Conservation (phyloP, 2,113 vertebrate species). For the Passer domesticus region DNA sequence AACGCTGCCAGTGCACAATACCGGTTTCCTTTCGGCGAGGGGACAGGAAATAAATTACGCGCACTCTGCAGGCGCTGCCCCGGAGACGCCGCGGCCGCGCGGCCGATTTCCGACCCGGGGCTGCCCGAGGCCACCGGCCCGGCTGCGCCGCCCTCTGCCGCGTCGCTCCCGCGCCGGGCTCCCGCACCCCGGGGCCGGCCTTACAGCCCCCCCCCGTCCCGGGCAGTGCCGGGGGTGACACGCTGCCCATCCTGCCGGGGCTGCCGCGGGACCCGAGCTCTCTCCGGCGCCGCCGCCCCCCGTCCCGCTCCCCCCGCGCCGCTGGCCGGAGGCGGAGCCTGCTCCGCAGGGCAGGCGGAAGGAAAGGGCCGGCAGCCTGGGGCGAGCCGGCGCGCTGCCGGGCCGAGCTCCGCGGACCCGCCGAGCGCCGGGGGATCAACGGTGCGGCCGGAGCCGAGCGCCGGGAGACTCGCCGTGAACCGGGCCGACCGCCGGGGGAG, state of each 20-base stretch:
- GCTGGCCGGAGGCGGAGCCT: not conserved
- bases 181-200: no score
- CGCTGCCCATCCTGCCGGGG: no score
- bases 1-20: not conserved
- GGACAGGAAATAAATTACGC: not conserved
- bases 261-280: not conserved
- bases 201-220: not conserved
- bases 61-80: not conserved
- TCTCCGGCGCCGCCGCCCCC: not conserved
- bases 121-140: not conserved
- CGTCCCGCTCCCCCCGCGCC: not conserved
- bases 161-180: not conserved
- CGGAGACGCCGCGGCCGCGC: not conserved
- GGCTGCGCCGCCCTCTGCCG: not conserved
- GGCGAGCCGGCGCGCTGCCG: not conserved
- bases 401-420: not conserved
- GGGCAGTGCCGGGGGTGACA: not conserved
- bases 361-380: not conserved
- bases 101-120: not conserved
- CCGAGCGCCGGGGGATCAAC: not conserved
- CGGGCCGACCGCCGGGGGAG: not conserved
- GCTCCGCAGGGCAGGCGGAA: constrained; percentile 4
- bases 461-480: not conserved
- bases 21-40: not conserved
- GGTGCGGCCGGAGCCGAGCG: not conserved